Conservation (phyloP, 2,797 vertebrate genomes). For the Gambelia wislizenii region DNA sequence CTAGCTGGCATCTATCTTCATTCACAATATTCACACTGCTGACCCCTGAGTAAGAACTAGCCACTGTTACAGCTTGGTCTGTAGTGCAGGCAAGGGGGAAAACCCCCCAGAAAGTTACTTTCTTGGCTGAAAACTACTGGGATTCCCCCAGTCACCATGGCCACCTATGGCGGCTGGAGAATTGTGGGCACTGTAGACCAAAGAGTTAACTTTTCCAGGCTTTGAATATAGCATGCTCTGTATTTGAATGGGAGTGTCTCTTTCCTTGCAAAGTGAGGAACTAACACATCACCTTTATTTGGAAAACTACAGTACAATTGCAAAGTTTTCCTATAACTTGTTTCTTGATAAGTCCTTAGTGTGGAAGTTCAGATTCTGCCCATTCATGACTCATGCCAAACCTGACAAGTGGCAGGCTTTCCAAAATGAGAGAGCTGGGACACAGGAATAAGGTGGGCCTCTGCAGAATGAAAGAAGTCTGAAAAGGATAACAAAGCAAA, state of each 20-base stretch:
- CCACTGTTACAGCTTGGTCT: background rate
- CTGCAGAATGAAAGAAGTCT: background rate
- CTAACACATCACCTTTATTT: background rate
- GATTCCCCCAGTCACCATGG: too few relatives aligned
- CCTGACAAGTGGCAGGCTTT: background rate
- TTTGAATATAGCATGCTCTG: background rate
- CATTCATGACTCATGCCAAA: background rate
- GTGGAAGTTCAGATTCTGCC: background rate
- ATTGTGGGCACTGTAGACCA: too few relatives aligned
- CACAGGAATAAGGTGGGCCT: background rate
- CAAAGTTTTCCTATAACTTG: background rate
- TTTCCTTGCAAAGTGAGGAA: background rate
- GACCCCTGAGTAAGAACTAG: background rate
- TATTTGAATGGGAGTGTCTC: background rate
- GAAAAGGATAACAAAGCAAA: background rate
- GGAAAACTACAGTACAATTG: too few relatives aligned
- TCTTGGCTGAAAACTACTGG: too few relatives aligned
- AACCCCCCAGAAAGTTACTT: background rate
- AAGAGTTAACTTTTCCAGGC: too few relatives aligned
- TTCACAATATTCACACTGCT: background rate
- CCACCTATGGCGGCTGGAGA: too few relatives aligned
- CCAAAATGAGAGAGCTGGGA: background rate
- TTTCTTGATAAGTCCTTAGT: background rate
- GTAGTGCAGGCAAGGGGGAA: background rate
- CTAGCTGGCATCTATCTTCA: background rate